Percentiles rank a stretch among this genome's conserved stretches.
These are phyloP conservation scores for Megathymus violae DNA, from an alignment of 1,140 invertebrate genomes.

Conservation along the genomic window DNA sequence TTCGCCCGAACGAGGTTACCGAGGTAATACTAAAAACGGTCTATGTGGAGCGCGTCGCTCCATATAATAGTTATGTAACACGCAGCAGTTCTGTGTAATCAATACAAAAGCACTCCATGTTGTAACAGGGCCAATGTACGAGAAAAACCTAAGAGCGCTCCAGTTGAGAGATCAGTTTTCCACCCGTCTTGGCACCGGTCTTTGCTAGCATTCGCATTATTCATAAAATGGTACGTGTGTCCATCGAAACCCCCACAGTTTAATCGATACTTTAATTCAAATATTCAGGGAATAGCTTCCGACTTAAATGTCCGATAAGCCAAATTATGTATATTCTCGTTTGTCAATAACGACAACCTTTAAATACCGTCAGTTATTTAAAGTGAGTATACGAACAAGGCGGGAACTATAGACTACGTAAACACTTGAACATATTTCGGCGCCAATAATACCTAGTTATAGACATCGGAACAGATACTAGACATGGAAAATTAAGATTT, in stretches of 20 bases:
- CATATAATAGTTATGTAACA: conserved; percentile 64
- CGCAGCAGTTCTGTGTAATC: conserved; percentile 72
- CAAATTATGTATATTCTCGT: too few relatives aligned
- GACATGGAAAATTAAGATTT: not conserved
- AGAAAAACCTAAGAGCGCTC: conserved; percentile 50
- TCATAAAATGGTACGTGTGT: conserved; percentile 22
- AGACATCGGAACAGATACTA: too few relatives aligned
- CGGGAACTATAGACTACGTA: not conserved
- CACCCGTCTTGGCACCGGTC: conserved; percentile 45
- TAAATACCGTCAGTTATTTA: too few relatives aligned
- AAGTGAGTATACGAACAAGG: not conserved
- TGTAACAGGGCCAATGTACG: conserved; percentile 64
- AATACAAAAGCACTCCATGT: conserved; percentile 66
- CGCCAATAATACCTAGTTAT: not conserved
- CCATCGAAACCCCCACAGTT: conserved; percentile 16
- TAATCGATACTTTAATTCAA: conserved; percentile 11
- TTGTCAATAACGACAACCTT: too few relatives aligned
- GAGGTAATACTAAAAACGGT: conserved; percentile 51
- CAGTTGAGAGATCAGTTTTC: conserved; percentile 44
- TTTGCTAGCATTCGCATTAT: conserved; percentile 38
- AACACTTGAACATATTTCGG: conserved; percentile 4
- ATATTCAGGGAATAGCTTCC: conserved; percentile 2
- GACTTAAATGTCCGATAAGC: not conserved
- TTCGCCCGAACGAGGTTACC: conserved; percentile 50
- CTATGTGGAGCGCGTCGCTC: conserved; percentile 54